phyloP scores from a whole-genome alignment of 2,797 vertebrate genomes.

The Sebastes diploproa region DNA sequence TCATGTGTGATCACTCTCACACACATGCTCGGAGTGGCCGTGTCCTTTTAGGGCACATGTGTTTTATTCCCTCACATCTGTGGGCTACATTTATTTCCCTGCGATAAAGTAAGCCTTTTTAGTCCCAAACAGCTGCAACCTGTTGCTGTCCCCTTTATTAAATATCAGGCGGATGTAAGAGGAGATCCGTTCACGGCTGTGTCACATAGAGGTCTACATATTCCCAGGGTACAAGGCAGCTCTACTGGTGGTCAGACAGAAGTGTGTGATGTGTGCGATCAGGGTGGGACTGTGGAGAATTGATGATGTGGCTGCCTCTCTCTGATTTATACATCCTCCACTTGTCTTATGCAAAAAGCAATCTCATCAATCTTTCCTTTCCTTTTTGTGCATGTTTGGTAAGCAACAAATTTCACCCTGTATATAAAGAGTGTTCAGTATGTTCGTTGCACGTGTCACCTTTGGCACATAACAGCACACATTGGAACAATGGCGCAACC shows the following conservation, averaged over 20 bases:
- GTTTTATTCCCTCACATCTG: constrained; percentile 47
- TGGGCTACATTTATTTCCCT: constrained; percentile 16
- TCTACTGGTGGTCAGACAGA: constrained; percentile 18
- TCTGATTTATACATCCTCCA: constrained; percentile 42
- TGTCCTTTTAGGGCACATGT: constrained; percentile 5
- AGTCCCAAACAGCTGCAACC: constrained; percentile 23
- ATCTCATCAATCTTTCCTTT: not conserved
- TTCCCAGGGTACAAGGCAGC: constrained; percentile 5
- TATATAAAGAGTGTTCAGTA: not conserved
- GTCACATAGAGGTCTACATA: constrained; percentile 8
- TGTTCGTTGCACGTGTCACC: not conserved
- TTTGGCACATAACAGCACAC: not conserved
- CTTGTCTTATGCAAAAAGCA: not conserved
- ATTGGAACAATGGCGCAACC: not conserved
- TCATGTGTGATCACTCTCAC: constrained; percentile 34
- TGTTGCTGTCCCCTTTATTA: constrained; percentile 2
- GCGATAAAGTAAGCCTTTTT: not conserved
- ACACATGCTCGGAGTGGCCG: constrained; percentile 21
- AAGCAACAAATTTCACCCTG: not conserved
- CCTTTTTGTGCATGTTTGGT: not conserved
- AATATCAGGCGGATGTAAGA: not conserved
- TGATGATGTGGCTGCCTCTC: constrained; percentile 46
- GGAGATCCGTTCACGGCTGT: not conserved
- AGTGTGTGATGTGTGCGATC: constrained; percentile 39
- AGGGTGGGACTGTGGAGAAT: constrained; percentile 67